Evolutionary conservation across 2,113 vertebrate species (phyloP), one percentile per base, ranked within the genome.

Genomic region (Paramormyrops kingsleyae): DNA sequence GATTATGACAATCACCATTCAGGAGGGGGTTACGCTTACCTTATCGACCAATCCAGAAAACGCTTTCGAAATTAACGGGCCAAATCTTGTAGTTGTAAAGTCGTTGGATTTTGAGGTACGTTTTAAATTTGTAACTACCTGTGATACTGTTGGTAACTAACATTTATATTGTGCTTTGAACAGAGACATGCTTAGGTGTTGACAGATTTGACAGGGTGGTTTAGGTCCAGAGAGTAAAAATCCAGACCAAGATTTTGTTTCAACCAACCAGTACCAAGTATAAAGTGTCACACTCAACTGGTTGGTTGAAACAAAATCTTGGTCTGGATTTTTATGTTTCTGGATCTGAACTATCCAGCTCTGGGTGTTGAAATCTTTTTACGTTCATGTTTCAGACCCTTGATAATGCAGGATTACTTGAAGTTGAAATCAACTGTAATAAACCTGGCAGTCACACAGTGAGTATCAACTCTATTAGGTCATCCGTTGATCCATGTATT

Each of bases 101-200:
- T 93, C 92, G 21, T 90, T 96, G 84, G 96, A 96, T 89, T 96
- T 94, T 85, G 96, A 96, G 94, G 96, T 95, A 92, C 46, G 89
- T 7, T 44, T 56, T 59, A 42, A 88, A 56, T 19, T 42, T 35
- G 15, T 44, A 39, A 49, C 19, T 87, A 84, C 10, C 17, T 66
- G 74, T 83, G 24, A 87, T 83, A 70, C 89, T 49, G 35, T 46
- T 19, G 39, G 39, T 24, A 83, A 19, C 35, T 46, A 44, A 84
- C 83, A 84, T 10, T 42, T 44, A 86, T 15, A 27, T 31, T 47
- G 24, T 52, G 85, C 13, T 49, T 21, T 85, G 83, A 85, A 15
- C 46, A n/a, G 83, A 17, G 62, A 70, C 10, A 66, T 66, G 62
- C 62, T 66, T 66, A 66, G 9, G 6, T 70, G 62, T 70, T 13